Evolutionary conservation across 2,888 invertebrate species (phyloP), one percentile per base, ranked within the genome.

Genomic region (Chaetoderma sp.): DNA sequence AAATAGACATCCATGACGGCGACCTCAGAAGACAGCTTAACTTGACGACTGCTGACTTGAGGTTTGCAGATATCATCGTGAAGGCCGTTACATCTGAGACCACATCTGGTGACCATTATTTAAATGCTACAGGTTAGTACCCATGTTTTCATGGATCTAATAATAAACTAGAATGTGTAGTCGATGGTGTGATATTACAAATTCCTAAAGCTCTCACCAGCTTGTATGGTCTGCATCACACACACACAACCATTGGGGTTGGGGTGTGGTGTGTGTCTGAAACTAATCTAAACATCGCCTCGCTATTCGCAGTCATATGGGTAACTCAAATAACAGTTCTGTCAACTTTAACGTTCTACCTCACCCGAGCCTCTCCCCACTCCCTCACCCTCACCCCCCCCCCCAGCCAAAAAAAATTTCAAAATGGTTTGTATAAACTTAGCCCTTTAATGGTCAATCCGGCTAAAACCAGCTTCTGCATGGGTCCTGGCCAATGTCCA

Each of bases 51-150:
- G 97, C 98, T 81, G 98, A 99, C 87, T 89, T 98, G 47, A 90
- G 98, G 80, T 99, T 98, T 88, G 95, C 95, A 21, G 98, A 99
- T 86, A 95, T 93, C 83, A 90, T 98, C 33, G 93, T 98, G 21
- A 86, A 86, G 64, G 80, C 78, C 82, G 92, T 92, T 0, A 86
- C 88, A 1, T 89, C 89, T 59, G 90, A 90, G 65, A 85, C 85
- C 18, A 78, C 75, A 36, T n/a, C n/a, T n/a, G 91, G 92, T 75
- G 92, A 93, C 83, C 91, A 91, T 27, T 92, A 91, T 82, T 84
- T 92, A 60, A 92, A 92, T 78, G 91, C 91, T 0, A 92, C 92
- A 33, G 92, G 87, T 87, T 70, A 36, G 65, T 50, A 1, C n/a
- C n/a, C n/a, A n/a, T n/a, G n/a, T n/a, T n/a, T n/a, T n/a, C n/a